phyloP scores from a whole-genome alignment of 2,797 vertebrate species.

The Thalassophryne amazonica region DNA sequence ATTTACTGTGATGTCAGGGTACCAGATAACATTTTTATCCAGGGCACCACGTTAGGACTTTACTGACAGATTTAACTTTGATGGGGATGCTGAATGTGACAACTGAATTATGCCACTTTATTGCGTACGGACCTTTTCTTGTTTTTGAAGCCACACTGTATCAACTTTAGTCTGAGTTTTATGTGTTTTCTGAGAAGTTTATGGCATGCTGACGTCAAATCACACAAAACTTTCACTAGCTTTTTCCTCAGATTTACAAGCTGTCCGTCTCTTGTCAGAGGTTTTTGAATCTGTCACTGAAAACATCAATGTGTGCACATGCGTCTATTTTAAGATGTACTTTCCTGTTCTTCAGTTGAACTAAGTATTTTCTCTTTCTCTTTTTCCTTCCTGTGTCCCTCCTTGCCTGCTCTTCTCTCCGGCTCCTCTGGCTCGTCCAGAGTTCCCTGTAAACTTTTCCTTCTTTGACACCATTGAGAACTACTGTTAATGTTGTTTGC shows the following conservation, averaged over 20 bases:
- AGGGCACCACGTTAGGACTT: no score
- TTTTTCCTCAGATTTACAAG: no score
- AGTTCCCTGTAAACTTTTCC: slow-evolving; percentile 79
- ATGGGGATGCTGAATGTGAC: no score
- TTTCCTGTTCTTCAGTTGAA: slow-evolving; percentile 50
- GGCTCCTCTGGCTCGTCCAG: slow-evolving; percentile 50
- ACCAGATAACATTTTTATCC: no score
- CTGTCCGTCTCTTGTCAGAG: no score
- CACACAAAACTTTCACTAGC: background rate
- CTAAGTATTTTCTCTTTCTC: slow-evolving; percentile 63
- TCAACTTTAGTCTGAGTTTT: no score
- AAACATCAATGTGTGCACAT: slow-evolving; percentile 1
- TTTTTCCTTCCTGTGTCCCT: slow-evolving; percentile 53
- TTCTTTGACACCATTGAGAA: slow-evolving; percentile 84
- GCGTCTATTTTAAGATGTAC: slow-evolving; percentile 12
- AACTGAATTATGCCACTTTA: no score
- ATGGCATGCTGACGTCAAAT: background rate
- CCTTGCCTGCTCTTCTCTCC: slow-evolving; percentile 22
- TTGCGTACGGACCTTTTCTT: no score
- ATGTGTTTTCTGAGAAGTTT: no score
- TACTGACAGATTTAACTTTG: no score
- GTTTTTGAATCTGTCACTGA: background rate
- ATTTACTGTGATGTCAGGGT: no score
- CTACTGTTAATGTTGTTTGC: slow-evolving; percentile 75
- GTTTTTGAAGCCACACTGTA: no score